Conservation (phyloP, 2,797 vertebrate genomes). For the Microctenopoma lineatum region DNA sequence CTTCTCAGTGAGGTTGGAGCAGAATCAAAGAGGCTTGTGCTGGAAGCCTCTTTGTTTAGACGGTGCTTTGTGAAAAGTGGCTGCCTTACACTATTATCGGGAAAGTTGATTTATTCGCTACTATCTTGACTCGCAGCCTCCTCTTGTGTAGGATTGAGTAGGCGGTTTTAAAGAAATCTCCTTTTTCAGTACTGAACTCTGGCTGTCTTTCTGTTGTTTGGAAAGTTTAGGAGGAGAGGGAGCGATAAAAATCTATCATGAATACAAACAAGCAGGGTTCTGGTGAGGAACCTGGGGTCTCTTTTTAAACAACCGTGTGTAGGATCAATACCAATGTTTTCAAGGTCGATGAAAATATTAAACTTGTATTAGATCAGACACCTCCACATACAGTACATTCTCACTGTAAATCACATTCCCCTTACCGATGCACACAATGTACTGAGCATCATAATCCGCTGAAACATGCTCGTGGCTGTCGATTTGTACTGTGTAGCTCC, state of each 20-base stretch:
- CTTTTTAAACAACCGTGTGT: not conserved
- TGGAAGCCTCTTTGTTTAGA: constrained; percentile 36
- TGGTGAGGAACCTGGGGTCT: not conserved
- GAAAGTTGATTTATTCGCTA: constrained; percentile 38
- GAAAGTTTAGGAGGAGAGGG: constrained; percentile 8
- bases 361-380: no score
- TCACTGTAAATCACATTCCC: no score
- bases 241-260: constrained; percentile 11
- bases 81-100: constrained; percentile 25
- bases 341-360: no score
- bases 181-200: constrained; percentile 6
- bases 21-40: constrained; percentile 26
- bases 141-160: constrained; percentile 38
- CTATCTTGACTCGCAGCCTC: constrained; percentile 28
- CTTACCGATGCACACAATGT: no score
- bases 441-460: no score
- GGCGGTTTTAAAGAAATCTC: constrained; percentile 48
- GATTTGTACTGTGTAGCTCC: no score
- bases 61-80: constrained; percentile 8
- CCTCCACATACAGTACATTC: no score
- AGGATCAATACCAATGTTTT: no score
- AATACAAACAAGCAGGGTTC: constrained; percentile 11
- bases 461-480: no score
- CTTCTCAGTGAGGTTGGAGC: not conserved
- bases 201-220: constrained; percentile 16